These are phyloP conservation scores for Drosophila erecta DNA, from an alignment of 1,140 invertebrate species.

Conservation along the genomic window DNA sequence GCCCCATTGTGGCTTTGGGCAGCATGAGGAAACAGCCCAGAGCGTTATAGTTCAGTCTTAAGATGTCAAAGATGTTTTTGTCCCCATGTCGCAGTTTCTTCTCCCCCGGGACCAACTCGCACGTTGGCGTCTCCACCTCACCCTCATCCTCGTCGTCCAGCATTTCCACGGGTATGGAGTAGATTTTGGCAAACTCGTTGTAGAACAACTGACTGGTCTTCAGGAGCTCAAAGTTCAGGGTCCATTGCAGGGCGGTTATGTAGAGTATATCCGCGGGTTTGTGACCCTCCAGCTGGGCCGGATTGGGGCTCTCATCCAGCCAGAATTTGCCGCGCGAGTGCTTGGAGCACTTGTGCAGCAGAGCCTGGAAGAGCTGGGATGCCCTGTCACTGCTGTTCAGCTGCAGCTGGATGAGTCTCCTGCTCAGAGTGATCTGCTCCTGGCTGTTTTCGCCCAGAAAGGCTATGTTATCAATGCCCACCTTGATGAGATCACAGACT, in stretches of 20 bases:
- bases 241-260: slow-evolving; percentile 76
- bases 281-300: slow-evolving; percentile 41
- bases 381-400: slow-evolving; percentile 74
- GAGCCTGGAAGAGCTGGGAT: slow-evolving; percentile 59
- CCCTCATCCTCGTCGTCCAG: slow-evolving; percentile 49
- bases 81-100: slow-evolving; percentile 67
- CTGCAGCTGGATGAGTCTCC: slow-evolving; percentile 73
- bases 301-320: slow-evolving; percentile 48
- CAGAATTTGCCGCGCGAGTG: slow-evolving; percentile 55
- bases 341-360: slow-evolving; percentile 52
- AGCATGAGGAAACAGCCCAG: slow-evolving; percentile 76
- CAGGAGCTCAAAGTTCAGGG: slow-evolving; percentile 74
- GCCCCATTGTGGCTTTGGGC: slow-evolving; percentile 60
- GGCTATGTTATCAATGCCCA: slow-evolving; percentile 80
- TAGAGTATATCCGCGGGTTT: slow-evolving; percentile 74
- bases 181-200: slow-evolving; percentile 79
- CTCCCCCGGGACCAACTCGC: slow-evolving; percentile 15
- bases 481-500: slow-evolving; percentile 82
- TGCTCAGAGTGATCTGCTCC: slow-evolving; percentile 66
- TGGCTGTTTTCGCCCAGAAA: slow-evolving; percentile 76
- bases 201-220: slow-evolving; percentile 80
- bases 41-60: slow-evolving; percentile 78
- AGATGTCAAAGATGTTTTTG: slow-evolving; percentile 77
- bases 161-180: slow-evolving; percentile 76
- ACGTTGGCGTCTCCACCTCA: slow-evolving; percentile 10